Base-by-base conservation (phyloP, 2,797 vertebrate species). In the Mionectes olivaceus region DNA sequence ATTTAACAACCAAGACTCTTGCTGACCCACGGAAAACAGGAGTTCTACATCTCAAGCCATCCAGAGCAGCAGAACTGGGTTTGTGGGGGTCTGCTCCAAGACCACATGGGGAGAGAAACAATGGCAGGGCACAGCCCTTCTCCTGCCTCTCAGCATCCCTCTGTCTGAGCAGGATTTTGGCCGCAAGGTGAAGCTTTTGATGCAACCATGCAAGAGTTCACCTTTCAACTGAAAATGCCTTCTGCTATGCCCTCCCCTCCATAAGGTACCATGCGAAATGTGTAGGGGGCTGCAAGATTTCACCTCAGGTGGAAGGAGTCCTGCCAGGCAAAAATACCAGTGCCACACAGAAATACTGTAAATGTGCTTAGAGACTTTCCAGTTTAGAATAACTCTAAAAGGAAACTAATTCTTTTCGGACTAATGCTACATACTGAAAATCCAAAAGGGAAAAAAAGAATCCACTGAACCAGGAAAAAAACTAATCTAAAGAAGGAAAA, bases 401-500 rank as follows among this genome's bases (percentile, higher is more conserved):
- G 82, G 43, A 93, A 92, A 95, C 83, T 35, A 83, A 49, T 87
- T 93, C 47, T 65, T 55, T 87, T 83, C 53, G 95, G n/a, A 30
- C 35, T 70, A 90, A 89, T n/a, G 77, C 68, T 79, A 52, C 5
- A 30, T 70, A 77, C 41, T 88, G 81, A 93, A 96, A 85, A 88
- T 65, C 89, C 68, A 88, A 95, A 94, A 15, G 55, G 46, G 64
- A 65, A 84, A 93, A 81, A 83, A 89, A 89, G 83, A 96, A 96
- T 30, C 23, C 23, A 94, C 39, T 30, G 73, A 94, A 86, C 43
- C 49, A 93, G 73, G 65, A 91, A 95, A 92, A 87, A 87, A 71
- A 47, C 44, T 73, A 85, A 92, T 64, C 73, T 85, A 67, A 63
- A 55, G 59, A 94, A 68, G 32, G 61, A 83, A 91, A 90, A 93